phyloP scores from a whole-genome alignment of 2,113 vertebrate species.

The Rhinogobius similis region DNA sequence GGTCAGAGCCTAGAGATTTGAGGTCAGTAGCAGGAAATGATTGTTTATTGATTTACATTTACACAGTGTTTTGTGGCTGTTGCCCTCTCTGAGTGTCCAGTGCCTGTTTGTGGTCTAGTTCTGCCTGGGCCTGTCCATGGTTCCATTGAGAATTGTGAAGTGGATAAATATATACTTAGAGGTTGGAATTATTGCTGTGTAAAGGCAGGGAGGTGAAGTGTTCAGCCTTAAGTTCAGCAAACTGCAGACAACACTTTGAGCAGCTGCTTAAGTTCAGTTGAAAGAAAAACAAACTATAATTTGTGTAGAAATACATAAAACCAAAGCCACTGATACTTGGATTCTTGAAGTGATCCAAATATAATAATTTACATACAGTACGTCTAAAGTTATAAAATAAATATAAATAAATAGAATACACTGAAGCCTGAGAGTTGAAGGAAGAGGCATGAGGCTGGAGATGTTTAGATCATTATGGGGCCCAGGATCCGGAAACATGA shows the following conservation, averaged over 20 bases:
- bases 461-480: too few relatives aligned
- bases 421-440: too few relatives aligned
- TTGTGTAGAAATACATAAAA: neutral
- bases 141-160: neutral
- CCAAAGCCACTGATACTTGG: neutral
- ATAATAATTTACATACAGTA: too few relatives aligned
- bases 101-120: slow-evolving; percentile 21
- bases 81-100: slow-evolving; percentile 2
- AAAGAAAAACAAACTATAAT: too few relatives aligned
- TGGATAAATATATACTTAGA: neutral
- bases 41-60: slow-evolving; percentile 74
- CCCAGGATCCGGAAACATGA: too few relatives aligned
- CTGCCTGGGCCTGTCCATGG: neutral
- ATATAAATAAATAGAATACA: too few relatives aligned
- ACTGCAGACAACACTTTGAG: neutral
- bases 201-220: neutral
- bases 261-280: neutral
- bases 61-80: slow-evolving; percentile 49
- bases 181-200: neutral
- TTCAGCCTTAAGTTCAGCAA: neutral
- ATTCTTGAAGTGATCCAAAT: neutral
- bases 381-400: neutral
- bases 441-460: too few relatives aligned
- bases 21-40: slow-evolving; percentile 58
- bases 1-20: slow-evolving; percentile 47